phyloP scores from a whole-genome alignment of 2,113 vertebrate genomes.

The Ophiodon elongatus region DNA sequence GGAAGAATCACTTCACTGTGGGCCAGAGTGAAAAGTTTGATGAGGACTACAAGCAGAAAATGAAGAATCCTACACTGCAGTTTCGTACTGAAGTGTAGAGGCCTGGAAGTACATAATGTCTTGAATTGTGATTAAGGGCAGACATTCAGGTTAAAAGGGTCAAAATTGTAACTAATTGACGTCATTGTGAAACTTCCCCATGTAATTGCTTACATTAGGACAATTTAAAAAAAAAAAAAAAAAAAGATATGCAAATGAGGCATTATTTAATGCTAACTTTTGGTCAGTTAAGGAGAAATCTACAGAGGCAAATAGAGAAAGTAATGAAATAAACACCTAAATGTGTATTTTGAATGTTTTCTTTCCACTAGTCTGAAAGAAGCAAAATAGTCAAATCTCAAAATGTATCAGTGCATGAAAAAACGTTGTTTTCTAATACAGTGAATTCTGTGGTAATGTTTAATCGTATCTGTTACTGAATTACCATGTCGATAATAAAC shows the following conservation, averaged over 20 bases:
- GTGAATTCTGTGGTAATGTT: neutral
- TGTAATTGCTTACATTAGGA: no score
- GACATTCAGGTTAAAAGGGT: neutral
- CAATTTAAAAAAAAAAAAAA: no score
- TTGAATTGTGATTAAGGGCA: no score
- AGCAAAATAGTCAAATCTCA: no score
- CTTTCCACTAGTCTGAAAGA: no score
- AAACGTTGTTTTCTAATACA: no score
- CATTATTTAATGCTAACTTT: no score
- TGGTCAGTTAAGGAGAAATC: no score
- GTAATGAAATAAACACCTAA: neutral
- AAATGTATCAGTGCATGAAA: no score
- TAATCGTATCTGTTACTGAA: neutral
- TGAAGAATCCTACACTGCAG: constrained; percentile 65
- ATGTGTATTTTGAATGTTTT: no score
- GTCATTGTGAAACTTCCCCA: neutral
- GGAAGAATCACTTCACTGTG: constrained; percentile 79
- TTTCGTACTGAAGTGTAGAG: constrained; percentile 65
- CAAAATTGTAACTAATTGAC: neutral
- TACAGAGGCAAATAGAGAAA: neutral
- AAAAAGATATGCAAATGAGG: no score
- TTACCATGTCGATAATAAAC: neutral
- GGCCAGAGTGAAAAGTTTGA: constrained; percentile 80
- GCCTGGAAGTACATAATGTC: neutral
- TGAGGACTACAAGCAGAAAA: constrained; percentile 77